Evolutionary conservation across 2,888 invertebrate species (phyloP).

Genomic region (Lepidonotus clava): DNA sequence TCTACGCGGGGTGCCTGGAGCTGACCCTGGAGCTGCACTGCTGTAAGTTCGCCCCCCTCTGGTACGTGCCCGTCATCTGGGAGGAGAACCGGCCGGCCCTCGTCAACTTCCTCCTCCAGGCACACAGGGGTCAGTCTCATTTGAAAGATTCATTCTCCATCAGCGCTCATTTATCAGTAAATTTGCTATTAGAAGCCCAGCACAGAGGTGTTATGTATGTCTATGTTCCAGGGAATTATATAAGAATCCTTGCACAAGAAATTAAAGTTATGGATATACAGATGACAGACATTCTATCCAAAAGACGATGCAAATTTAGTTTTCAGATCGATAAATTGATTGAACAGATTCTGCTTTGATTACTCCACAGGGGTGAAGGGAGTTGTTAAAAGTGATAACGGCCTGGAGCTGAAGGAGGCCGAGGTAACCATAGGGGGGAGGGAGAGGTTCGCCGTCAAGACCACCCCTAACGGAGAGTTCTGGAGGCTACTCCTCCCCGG

Average conservation of each 20-base stretch:
- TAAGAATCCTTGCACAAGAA: not conserved
- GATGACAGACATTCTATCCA: too few species aligned
- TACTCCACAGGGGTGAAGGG: slow-evolving; percentile 87
- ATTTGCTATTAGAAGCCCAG: too few species aligned
- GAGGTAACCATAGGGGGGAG: slow-evolving; percentile 87
- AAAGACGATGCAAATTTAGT: too few species aligned
- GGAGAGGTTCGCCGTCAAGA: slow-evolving; percentile 82
- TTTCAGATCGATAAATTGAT: too few species aligned
- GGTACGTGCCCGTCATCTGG: slow-evolving; percentile 91
- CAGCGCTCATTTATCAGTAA: too few species aligned
- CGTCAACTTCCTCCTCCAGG: slow-evolving; percentile 64
- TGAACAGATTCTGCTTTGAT: too few species aligned
- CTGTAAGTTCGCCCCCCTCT: slow-evolving; percentile 93
- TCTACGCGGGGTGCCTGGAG: slow-evolving; percentile 97
- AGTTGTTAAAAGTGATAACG: slow-evolving; percentile 83
- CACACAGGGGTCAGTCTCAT: slow-evolving; percentile 59
- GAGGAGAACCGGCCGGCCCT: slow-evolving; percentile 89
- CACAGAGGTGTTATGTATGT: too few species aligned
- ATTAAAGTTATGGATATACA: not conserved
- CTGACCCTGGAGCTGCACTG: slow-evolving; percentile 96
- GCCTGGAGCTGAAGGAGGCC: slow-evolving; percentile 64
- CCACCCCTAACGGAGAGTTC: slow-evolving; percentile 86
- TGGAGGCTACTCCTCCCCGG: slow-evolving; percentile 95
- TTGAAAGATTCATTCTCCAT: not conserved
- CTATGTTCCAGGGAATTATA: too few species aligned